These are phyloP conservation scores for Trimorus sp. DNA, from an alignment of 2,888 invertebrate species.

Conservation along the genomic window DNA sequence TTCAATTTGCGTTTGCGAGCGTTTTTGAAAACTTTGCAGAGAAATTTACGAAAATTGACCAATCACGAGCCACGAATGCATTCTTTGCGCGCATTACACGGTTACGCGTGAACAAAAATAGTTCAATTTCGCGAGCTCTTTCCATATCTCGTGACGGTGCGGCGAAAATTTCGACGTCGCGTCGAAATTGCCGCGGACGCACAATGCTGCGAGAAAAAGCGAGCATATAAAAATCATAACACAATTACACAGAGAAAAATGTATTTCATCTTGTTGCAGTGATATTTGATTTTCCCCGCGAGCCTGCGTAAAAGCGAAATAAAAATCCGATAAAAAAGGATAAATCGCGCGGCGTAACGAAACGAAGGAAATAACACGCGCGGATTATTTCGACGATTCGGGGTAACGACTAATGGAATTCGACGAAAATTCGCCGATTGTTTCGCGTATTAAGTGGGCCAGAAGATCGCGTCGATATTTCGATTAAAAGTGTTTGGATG, in stretches of 20 bases:
- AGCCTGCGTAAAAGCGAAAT: constrained; percentile 13
- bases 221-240: constrained; percentile 28
- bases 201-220: constrained; percentile 17
- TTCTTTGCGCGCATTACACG: constrained; percentile 13
- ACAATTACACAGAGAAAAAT: constrained; percentile 28
- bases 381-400: no score
- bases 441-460: no score
- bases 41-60: constrained; percentile 26
- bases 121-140: constrained; percentile 26
- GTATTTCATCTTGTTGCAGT: constrained; percentile 10
- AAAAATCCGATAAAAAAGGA: constrained; percentile 7
- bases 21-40: neutral
- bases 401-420: no score
- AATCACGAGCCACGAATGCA: neutral
- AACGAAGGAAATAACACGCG: no score
- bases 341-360: no score
- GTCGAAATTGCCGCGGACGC: constrained; percentile 18
- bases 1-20: constrained; percentile 20
- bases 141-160: constrained; percentile 27
- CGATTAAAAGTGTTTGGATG: no score
- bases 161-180: constrained; percentile 16
- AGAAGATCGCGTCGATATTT: no score
- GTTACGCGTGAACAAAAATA: constrained; percentile 18
- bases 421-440: no score
- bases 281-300: constrained; percentile 19